Evolutionary conservation across 1,140 invertebrate species (phyloP).

Genomic region (Hylaeus volcanicus): DNA sequence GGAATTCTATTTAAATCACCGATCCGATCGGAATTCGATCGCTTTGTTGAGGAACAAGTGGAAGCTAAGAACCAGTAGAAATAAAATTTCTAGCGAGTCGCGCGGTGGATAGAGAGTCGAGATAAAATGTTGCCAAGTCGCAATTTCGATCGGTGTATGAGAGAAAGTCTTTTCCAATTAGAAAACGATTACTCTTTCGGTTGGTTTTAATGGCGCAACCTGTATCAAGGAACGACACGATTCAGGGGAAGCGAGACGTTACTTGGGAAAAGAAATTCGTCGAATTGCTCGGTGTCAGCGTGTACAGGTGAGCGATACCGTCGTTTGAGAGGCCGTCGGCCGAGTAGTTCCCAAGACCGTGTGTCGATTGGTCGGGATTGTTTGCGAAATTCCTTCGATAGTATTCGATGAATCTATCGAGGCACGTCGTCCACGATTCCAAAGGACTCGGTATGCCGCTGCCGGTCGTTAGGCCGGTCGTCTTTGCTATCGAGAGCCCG

Average conservation of each 20-base stretch:
- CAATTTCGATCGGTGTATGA: neutral
- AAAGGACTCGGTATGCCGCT: slow-evolving; percentile 68
- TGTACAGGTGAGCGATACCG: slow-evolving; percentile 69
- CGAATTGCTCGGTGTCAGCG: slow-evolving; percentile 63
- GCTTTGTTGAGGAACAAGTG: too few species aligned
- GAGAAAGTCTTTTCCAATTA: neutral
- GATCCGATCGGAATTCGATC: neutral
- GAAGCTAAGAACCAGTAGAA: too few species aligned
- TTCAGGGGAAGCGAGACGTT: neutral
- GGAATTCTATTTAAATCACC: slow-evolving; percentile 17
- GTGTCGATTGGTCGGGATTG: slow-evolving; percentile 79
- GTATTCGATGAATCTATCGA: slow-evolving; percentile 82
- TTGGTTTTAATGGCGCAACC: slow-evolving; percentile 4
- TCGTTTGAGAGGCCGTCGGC: slow-evolving; percentile 73
- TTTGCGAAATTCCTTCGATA: slow-evolving; percentile 80
- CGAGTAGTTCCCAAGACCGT: slow-evolving; percentile 76
- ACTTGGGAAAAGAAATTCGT: slow-evolving; percentile 30
- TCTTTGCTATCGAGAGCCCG: slow-evolving; percentile 70
- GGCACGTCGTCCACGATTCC: slow-evolving; percentile 75
- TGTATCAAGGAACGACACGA: neutral
- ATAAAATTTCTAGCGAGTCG: too few species aligned
- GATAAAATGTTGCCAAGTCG: too few species aligned
- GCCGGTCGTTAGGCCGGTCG: slow-evolving; percentile 74
- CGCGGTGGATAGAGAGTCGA: too few species aligned
- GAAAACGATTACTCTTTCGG: neutral